Conservation (phyloP, 2,888 invertebrate genomes). For the Arctia plantaginis region DNA sequence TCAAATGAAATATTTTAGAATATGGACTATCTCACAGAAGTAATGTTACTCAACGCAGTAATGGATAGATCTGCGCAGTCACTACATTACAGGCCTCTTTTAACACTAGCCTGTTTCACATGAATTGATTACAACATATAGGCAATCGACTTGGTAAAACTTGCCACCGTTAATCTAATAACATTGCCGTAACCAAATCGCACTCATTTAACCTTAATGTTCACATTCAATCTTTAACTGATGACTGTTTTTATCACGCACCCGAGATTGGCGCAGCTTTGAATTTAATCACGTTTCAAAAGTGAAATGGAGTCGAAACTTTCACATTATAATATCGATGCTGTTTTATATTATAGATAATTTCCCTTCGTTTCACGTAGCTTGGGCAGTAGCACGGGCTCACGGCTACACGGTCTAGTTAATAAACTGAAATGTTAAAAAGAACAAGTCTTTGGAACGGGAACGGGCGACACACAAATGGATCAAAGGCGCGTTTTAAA, state of each 20-base stretch:
- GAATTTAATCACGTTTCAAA: constrained; percentile 51
- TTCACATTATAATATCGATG: constrained; percentile 46
- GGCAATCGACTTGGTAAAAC: constrained; percentile 32
- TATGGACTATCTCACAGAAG: background rate
- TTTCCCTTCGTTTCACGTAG: constrained; percentile 39
- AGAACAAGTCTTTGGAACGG: constrained; percentile 61
- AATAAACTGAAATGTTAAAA: constrained; percentile 67
- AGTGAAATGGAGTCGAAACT: constrained; percentile 43
- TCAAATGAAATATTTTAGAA: background rate
- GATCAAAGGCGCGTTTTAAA: constrained; percentile 30
- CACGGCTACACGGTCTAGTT: constrained; percentile 69
- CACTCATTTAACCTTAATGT: constrained; percentile 38
- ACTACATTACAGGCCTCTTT: background rate
- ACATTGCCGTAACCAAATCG: constrained; percentile 31
- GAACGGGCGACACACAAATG: constrained; percentile 47
- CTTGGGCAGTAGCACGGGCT: constrained; percentile 43
- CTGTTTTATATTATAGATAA: constrained; percentile 44
- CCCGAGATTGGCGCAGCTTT: constrained; percentile 47
- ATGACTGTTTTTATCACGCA: constrained; percentile 42
- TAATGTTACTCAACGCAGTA: background rate
- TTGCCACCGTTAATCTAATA: constrained; percentile 38
- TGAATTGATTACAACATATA: constrained; percentile 34
- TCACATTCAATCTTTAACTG: constrained; percentile 38
- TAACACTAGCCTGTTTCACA: constrained; percentile 25
- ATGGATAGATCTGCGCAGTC: background rate